These are phyloP conservation scores for Drosophila repleta DNA, from an alignment of 1,140 invertebrate species.

Conservation along the genomic window DNA sequence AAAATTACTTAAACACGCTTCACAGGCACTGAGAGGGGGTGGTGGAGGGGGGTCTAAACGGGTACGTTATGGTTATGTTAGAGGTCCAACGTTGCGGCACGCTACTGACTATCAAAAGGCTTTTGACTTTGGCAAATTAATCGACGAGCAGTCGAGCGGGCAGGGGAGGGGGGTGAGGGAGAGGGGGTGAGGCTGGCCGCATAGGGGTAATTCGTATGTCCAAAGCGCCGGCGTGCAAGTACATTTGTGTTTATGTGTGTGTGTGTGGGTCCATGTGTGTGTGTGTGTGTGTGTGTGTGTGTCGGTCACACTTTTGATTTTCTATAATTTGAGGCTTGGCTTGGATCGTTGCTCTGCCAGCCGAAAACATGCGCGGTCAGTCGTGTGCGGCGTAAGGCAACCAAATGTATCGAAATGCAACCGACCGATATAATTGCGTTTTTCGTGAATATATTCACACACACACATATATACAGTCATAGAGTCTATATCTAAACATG, in stretches of 20 bases:
- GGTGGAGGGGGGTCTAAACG: constrained; percentile 23
- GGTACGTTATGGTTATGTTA: constrained; percentile 43
- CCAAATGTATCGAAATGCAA: constrained; percentile 83
- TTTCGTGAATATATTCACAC: constrained; percentile 65
- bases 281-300: constrained; percentile 55
- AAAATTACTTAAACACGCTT: constrained; percentile 63
- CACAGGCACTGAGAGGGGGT: neutral
- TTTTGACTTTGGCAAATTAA: constrained; percentile 81
- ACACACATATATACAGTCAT: constrained; percentile 30
- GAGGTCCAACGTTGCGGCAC: constrained; percentile 69
- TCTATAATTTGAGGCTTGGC: constrained; percentile 79
- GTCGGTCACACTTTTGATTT: constrained; percentile 81
- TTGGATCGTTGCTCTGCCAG: constrained; percentile 67
- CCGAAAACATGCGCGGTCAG: constrained; percentile 83
- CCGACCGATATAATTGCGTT: constrained; percentile 82
- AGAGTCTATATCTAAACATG: constrained; percentile 58
- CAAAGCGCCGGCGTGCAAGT: constrained; percentile 53
- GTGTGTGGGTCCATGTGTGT: constrained; percentile 12
- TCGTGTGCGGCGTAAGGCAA: constrained; percentile 83
- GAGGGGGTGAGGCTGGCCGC: neutral
- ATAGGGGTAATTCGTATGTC: constrained; percentile 41
- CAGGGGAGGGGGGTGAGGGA: too few species aligned
- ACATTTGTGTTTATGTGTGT: constrained; percentile 13
- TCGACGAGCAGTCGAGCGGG: constrained; percentile 54
- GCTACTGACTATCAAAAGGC: constrained; percentile 76